These are phyloP conservation scores for Dascyllus trimaculatus DNA, from an alignment of 2,113 vertebrate genomes.

Conservation along the genomic window DNA sequence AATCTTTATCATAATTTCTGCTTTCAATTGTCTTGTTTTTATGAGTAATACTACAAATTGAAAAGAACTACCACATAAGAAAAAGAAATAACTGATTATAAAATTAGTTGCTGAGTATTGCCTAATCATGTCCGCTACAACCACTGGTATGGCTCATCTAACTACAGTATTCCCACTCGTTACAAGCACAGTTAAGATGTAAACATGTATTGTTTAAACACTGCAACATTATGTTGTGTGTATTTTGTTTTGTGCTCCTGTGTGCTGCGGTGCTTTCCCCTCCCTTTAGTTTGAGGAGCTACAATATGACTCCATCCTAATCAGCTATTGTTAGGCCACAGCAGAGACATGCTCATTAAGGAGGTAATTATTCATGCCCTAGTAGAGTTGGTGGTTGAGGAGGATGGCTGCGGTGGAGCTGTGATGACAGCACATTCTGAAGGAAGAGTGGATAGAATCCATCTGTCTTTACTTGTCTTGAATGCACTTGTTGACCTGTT, in stretches of 20 bases:
- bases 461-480: neutral
- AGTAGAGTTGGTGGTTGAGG: conserved; percentile 20
- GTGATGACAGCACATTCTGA: conserved; percentile 15
- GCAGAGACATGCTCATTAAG: conserved; percentile 54
- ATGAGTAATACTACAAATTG: no score
- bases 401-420: neutral
- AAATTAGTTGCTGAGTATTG: no score
- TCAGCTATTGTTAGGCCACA: conserved; percentile 44
- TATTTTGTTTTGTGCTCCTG: neutral
- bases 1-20: no score
- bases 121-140: no score
- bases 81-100: no score
- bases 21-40: no score
- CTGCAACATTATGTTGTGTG: neutral
- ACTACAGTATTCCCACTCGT: neutral
- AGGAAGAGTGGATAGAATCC: neutral
- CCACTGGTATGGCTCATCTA: no score
- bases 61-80: no score
- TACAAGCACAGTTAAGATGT: neutral
- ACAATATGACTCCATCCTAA: conserved; percentile 41
- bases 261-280: neutral
- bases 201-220: neutral
- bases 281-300: neutral
- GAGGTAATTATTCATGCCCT: conserved; percentile 66
- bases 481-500: conserved; percentile 5